These are phyloP conservation scores for Troilus luridus DNA, from an alignment of 2,888 invertebrate species.

Conservation along the genomic window DNA sequence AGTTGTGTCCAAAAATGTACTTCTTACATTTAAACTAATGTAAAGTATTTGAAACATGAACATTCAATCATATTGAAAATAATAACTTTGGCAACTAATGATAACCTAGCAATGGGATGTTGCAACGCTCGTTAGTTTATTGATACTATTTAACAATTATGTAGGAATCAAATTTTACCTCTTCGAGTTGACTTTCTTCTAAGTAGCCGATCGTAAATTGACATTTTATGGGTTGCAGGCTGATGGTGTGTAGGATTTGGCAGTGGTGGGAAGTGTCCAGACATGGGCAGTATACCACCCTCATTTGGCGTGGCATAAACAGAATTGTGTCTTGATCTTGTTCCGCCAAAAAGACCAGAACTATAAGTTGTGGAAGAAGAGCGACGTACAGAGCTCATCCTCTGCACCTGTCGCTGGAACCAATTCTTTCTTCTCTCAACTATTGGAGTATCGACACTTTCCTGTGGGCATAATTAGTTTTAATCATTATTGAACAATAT, in stretches of 20 bases:
- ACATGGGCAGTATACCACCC: slow-evolving; percentile 52
- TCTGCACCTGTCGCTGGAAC: slow-evolving; percentile 87
- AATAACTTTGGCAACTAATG: too few species aligned
- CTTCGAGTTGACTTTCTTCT: slow-evolving; percentile 82
- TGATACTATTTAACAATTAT: too few species aligned
- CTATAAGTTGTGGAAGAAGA: slow-evolving; percentile 90
- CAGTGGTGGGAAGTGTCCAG: slow-evolving; percentile 61
- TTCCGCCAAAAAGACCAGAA: slow-evolving; percentile 79
- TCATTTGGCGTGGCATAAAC: slow-evolving; percentile 73
- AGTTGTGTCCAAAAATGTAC: neutral
- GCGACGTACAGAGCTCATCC: slow-evolving; percentile 88
- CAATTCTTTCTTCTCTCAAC: slow-evolving; percentile 89
- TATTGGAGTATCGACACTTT: slow-evolving; percentile 90
- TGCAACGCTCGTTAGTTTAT: too few species aligned
- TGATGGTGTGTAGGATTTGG: slow-evolving; percentile 49
- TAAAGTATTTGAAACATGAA: too few species aligned
- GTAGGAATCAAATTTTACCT: slow-evolving; percentile 56
- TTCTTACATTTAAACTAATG: too few species aligned
- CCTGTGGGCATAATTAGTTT: slow-evolving; percentile 72
- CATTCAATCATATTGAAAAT: too few species aligned
- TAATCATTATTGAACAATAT: neutral
- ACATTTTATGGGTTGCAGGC: slow-evolving; percentile 76
- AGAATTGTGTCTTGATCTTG: slow-evolving; percentile 83
- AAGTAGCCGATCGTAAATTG: slow-evolving; percentile 86
- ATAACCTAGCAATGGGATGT: too few species aligned